A percentile compares a stretch with the other conserved stretches of the same genome.
Conservation (phyloP, 1,140 invertebrate species). For the Mya arenaria region DNA sequence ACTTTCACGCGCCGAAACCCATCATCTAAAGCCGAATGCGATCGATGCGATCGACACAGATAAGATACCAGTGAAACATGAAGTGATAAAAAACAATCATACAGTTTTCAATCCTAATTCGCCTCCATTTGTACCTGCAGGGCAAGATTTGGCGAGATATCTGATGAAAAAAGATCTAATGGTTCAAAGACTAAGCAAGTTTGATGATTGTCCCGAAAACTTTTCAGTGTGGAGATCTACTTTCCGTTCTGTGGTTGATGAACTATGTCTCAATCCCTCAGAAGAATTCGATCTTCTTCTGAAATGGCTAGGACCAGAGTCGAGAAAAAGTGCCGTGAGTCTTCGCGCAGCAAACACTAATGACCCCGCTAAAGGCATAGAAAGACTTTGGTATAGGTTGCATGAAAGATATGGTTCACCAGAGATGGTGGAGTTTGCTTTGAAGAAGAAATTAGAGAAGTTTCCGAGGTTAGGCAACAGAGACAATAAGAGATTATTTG, state of each 20-base stretch:
- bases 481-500: slow-evolving; percentile 42
- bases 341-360: slow-evolving; percentile 1
- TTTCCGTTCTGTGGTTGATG: slow-evolving; percentile 32
- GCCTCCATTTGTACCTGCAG: too few relatives aligned
- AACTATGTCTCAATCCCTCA: neutral
- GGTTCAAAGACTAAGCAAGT: slow-evolving; percentile 15
- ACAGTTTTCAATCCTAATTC: too few relatives aligned
- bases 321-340: neutral
- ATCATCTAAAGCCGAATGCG: too few relatives aligned
- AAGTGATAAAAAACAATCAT: too few relatives aligned
- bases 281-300: slow-evolving; percentile 50
- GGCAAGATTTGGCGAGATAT: slow-evolving; percentile 36
- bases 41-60: too few relatives aligned
- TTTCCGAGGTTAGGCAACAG: slow-evolving; percentile 44
- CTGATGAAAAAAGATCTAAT: slow-evolving; percentile 46
- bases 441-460: slow-evolving; percentile 29
- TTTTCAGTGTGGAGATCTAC: slow-evolving; percentile 41
- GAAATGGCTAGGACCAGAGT: slow-evolving; percentile 45
- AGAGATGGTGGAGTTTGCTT: slow-evolving; percentile 34
- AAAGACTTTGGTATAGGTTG: slow-evolving; percentile 47
- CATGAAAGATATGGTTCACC: slow-evolving; percentile 54
- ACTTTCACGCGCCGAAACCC: neutral
- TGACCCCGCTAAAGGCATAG: slow-evolving; percentile 7
- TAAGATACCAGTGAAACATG: too few relatives aligned
- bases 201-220: slow-evolving; percentile 38